Percentiles rank a stretch among this genome's conserved stretches.
Evolutionary conservation across 2,888 invertebrate species (phyloP).

Genomic region (Nomada ferruginata): DNA sequence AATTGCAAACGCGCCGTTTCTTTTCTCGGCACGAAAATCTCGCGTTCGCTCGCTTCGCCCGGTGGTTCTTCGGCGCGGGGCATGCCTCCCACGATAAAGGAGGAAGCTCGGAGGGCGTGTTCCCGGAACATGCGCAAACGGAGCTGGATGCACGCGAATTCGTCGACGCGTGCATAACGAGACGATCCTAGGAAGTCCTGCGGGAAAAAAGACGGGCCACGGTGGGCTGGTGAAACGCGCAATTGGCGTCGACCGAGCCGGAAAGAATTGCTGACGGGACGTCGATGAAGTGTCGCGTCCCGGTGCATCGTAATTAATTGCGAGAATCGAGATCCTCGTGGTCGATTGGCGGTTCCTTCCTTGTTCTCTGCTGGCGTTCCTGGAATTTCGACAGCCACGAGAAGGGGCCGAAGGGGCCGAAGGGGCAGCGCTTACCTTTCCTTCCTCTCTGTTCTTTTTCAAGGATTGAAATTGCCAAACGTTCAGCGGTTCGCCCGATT

Average conservation of each 20-base stretch:
- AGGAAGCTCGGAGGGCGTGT: conserved; percentile 13
- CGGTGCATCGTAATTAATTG: conserved; percentile 53
- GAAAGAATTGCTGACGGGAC: conserved; percentile 68
- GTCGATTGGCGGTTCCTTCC: not conserved
- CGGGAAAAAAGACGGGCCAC: conserved; percentile 16
- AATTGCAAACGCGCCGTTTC: not conserved
- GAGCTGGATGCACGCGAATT: conserved; percentile 56
- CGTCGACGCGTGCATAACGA: conserved; percentile 73
- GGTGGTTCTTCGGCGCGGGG: not conserved
- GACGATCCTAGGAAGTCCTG: conserved; percentile 71
- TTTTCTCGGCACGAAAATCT: no score
- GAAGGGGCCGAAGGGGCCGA: not conserved
- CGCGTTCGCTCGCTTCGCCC: no score
- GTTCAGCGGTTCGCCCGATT: no score
- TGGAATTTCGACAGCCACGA: not conserved
- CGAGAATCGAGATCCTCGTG: conserved; percentile 24
- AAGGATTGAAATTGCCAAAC: not conserved
- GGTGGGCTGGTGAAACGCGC: conserved; percentile 57
- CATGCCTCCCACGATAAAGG: conserved; percentile 6
- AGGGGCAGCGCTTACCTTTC: no score
- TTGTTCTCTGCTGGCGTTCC: not conserved
- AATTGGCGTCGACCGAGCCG: conserved; percentile 70
- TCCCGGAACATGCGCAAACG: conserved; percentile 64
- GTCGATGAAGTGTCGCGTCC: conserved; percentile 63
- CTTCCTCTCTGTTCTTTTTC: no score